A percentile compares a stretch with the other conserved stretches of the same genome.
Conservation (phyloP, 1,140 invertebrate species). For the Portunus trituberculatus region DNA sequence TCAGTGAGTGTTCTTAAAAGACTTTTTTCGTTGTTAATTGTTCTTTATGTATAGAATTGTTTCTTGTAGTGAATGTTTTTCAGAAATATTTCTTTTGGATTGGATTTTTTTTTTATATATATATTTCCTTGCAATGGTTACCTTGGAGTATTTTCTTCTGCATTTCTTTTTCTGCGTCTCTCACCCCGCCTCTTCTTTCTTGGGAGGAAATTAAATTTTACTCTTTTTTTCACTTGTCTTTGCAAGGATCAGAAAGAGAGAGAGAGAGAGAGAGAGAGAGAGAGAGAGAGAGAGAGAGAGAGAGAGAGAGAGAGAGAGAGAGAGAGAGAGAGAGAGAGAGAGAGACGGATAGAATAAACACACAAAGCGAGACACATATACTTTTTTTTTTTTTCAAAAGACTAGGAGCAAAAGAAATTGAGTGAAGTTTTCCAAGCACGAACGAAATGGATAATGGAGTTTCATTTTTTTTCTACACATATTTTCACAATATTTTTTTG, state of each 20-base stretch:
- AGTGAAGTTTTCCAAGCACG: constrained; percentile 1
- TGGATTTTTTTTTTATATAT: no score
- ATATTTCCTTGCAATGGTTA: no score
- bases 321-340: neutral
- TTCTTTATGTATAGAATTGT: no score
- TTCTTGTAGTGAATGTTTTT: no score
- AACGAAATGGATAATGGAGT: constrained; percentile 22
- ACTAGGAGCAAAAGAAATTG: neutral
- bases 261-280: neutral
- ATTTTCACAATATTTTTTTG: neutral
- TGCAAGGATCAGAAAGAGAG: neutral
- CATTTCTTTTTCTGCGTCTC: neutral
- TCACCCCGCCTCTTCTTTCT: neutral
- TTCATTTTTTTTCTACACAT: neutral
- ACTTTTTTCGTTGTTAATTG: no score
- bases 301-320: no score
- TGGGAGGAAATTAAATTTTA: neutral
- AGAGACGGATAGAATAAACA: no score
- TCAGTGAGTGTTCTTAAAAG: no score
- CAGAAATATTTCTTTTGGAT: no score
- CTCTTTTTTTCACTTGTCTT: neutral
- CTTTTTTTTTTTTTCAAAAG: neutral
- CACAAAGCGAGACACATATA: no score
- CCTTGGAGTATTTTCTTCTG: no score
- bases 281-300: no score